Evolutionary conservation across 2,888 invertebrate genomes (phyloP), one percentile per base, ranked within the genome.

Genomic region (Himalopsyche kuldschensis): DNA sequence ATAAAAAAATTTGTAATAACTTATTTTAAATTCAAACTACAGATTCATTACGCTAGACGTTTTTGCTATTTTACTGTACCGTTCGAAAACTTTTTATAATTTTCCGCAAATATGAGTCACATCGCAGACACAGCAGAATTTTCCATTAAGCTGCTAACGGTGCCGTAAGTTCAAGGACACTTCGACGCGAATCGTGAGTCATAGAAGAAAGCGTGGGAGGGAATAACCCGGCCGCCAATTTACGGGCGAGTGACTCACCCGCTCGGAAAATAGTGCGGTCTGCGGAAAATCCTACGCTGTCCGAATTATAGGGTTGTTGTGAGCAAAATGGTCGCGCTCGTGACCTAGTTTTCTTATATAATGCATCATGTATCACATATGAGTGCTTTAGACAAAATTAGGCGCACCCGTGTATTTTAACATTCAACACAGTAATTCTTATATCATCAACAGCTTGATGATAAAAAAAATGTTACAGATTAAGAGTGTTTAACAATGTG

Each of bases 81-180:
- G 24, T 55, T 5, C 4, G 8, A 55, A 55, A 4, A 24, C 55
- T 55, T 20, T 55, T 55, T 55, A 20, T 24, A 55, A 55, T 20
- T 20, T 55, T 20, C 55, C 6, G 47, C 75, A 24, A 30, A 24
- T 17, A 46, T 81, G 80, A 81, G 47, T 81, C 80, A 76, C 75
- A 20, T 15, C 30, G 41, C 35, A 32, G 27, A 27, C 32, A 63
- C 79, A 35, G 69, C 69, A 75, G 30, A 20, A 55, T 55, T 55
- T 55, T 75, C 41, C 30, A 76, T 75, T 41, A 47, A 77, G 31
- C 31, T 20, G 4, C 31, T 30, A 69, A 24, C 46, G 30, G 69
- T 46, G 80, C 46, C 46, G 75, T 27, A 81, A 81, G 80, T 27
- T 81, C 80, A 47, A 81, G 80, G 80, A 24, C 80, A 75, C 76